phyloP scores from a whole-genome alignment of 2,888 invertebrate genomes.

The Sisyra terminalis region DNA sequence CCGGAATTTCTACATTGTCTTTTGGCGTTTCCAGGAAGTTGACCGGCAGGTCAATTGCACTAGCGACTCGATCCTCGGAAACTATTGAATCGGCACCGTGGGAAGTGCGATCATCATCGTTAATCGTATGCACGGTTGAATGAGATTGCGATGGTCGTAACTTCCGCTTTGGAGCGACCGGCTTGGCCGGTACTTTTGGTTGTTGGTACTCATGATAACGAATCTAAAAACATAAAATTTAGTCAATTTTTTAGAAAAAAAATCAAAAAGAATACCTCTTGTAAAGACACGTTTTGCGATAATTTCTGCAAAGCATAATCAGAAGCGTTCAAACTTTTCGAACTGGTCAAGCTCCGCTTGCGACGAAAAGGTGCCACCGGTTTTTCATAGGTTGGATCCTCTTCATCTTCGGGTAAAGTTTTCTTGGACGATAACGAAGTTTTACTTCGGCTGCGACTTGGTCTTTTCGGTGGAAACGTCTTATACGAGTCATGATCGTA shows the following conservation, averaged over 20 bases:
- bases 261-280: constrained; percentile 2
- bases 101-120: constrained; percentile 56
- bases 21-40: constrained; percentile 19
- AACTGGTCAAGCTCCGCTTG: constrained; percentile 24
- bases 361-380: constrained; percentile 16
- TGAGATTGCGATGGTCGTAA: constrained; percentile 34
- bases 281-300: constrained; percentile 1
- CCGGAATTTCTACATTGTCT: constrained; percentile 28
- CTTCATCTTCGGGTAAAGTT: constrained; percentile 13
- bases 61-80: constrained; percentile 28
- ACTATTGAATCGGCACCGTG: constrained; percentile 50
- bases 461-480: constrained; percentile 27
- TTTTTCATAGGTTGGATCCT: not conserved
- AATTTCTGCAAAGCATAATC: not conserved
- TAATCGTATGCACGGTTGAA: constrained; percentile 31
- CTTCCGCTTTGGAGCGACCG: constrained; percentile 38
- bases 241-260: too few relatives aligned
- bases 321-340: constrained; percentile 1
- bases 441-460: constrained; percentile 30
- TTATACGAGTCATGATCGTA: constrained; percentile 20
- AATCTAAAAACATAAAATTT: not conserved
- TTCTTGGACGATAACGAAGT: constrained; percentile 14
- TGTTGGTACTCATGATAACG: constrained; percentile 4
- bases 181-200: constrained; percentile 20
- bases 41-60: constrained; percentile 21